phyloP scores from a whole-genome alignment of 2,888 invertebrate species.

The Pimpla rufipes region DNA sequence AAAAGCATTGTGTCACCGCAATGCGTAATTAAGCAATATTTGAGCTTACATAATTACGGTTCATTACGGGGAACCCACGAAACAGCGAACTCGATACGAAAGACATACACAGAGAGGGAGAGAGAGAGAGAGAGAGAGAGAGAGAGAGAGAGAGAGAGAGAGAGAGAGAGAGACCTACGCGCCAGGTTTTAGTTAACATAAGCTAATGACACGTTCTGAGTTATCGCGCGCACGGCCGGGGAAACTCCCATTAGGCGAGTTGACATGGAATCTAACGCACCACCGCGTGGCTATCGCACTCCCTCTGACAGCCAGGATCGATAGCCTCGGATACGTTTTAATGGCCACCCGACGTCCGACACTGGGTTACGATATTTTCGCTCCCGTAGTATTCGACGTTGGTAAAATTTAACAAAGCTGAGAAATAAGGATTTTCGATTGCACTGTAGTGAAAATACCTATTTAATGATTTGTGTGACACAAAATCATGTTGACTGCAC shows the following conservation, averaged over 20 bases:
- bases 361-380: not conserved
- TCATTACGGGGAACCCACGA: constrained; percentile 75
- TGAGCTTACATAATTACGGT: constrained; percentile 80
- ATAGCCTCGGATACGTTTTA: not conserved
- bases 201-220: constrained; percentile 76
- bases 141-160: not conserved
- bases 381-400: no score
- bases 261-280: constrained; percentile 77
- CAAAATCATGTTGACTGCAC: no score
- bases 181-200: constrained; percentile 70
- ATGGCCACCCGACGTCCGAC: not conserved
- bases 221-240: constrained; percentile 71
- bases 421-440: no score
- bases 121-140: not conserved
- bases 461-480: no score
- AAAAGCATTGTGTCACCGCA: constrained; percentile 74
- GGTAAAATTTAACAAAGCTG: no score
- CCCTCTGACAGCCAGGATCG: not conserved
- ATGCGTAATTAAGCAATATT: constrained; percentile 81
- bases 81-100: constrained; percentile 70
- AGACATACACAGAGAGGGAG: constrained; percentile 9
- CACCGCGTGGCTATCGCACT: not conserved
- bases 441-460: no score
- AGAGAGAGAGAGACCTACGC: not conserved
- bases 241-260: constrained; percentile 78